phyloP scores from a whole-genome alignment of 2,797 vertebrate species.

The Gymnodraco acuticeps region DNA sequence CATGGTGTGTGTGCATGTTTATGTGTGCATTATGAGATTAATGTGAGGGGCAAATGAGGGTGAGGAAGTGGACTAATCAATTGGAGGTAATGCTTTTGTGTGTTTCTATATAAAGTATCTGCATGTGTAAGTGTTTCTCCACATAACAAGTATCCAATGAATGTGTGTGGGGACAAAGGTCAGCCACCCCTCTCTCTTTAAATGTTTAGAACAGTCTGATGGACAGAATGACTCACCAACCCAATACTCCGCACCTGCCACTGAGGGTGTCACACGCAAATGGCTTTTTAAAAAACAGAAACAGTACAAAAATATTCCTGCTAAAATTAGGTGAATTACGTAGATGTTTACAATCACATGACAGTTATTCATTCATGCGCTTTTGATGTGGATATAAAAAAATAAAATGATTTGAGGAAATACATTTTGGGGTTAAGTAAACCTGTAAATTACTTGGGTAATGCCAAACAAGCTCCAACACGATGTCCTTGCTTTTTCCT shows the following conservation, averaged over 20 bases:
- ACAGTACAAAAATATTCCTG: not conserved
- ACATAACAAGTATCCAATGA: constrained; percentile 27
- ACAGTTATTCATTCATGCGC: not conserved
- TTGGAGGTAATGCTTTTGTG: not conserved
- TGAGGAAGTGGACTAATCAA: not conserved
- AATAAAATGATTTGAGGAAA: not conserved
- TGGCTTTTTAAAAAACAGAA: not conserved
- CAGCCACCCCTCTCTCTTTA: constrained; percentile 15
- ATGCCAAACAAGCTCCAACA: not conserved
- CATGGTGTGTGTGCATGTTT: not conserved
- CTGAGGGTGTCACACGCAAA: constrained; percentile 17
- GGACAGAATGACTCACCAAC: constrained; percentile 37
- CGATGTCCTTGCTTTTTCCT: not conserved
- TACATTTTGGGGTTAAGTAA: not conserved
- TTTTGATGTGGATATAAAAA: not conserved
- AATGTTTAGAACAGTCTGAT: constrained; percentile 28
- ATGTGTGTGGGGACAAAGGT: constrained; percentile 19
- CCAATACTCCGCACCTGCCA: constrained; percentile 53
- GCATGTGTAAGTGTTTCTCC: constrained; percentile 6
- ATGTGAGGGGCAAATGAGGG: constrained; percentile 10
- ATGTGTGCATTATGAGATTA: no score
- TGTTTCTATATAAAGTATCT: not conserved
- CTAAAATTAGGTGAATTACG: constrained; percentile 16
- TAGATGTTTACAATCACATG: no score
- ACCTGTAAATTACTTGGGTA: not conserved